Evolutionary conservation across 2,888 invertebrate species (phyloP), one percentile per base, ranked within the genome.

Genomic region (Xanthorhoe designata): DNA sequence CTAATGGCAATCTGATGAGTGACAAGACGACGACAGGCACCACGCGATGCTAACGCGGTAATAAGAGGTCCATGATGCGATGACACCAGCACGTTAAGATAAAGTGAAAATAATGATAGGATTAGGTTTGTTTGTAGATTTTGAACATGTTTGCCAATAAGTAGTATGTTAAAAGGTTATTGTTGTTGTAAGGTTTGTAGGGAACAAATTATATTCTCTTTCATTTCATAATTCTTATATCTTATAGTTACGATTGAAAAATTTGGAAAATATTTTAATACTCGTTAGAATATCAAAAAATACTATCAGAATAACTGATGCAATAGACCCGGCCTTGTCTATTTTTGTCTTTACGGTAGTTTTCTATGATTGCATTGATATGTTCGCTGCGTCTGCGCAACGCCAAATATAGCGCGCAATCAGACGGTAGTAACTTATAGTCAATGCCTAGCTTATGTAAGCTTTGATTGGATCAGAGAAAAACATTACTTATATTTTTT

Each of bases 11-110:
- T 45, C 38, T 64, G 66, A 63, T 64, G 61, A 54, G 19, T 57
- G 56, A 38, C 32, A 24, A 51, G 54, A 55, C 45, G 70, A 67
- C 64, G 73, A 58, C 68, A 55, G 49, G n/a, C 53, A 59, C 50
- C 69, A 71, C 68, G 71, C 73, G 64, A 68, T 66, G 56, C 63
- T 71, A 70, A 68, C 38, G 64, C 58, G 66, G 13, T 66, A 67
- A 68, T 66, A 49, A 61, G 45, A 19, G 19, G 29, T 18, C 7
- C 49, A n/a, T 50, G 51, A 55, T 38, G 55, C 49, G 38, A 45
- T 56, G 18, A 45, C 45, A 56, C 52, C 52, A 38, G 2, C 52
- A 38, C 52, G 57, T 60, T 17, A 61, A 61, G 47, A 56, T 56
- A 51, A 51, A 60, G 55, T 57, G 47, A 65, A 60, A 56, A 56